Evolutionary conservation across 2,888 invertebrate species (phyloP).

Genomic region (Eretmocerus hayati): DNA sequence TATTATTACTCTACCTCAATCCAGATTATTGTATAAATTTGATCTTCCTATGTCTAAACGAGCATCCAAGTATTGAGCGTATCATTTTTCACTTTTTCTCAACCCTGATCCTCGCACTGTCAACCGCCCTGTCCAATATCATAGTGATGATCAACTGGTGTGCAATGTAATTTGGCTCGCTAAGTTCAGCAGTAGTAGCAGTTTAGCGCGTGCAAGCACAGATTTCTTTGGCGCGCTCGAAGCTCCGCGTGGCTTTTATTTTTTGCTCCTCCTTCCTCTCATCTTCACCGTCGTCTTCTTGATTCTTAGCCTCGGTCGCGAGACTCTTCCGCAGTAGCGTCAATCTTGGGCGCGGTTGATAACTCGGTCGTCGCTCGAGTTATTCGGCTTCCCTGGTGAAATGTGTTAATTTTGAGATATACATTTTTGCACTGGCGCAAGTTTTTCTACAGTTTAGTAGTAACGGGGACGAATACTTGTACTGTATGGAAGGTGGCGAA

Average conservation of each 20-base stretch:
- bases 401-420: background rate
- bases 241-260: slow-evolving; percentile 10
- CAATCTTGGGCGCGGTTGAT: background rate
- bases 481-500: background rate
- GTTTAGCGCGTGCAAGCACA: background rate
- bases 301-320: background rate
- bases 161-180: no score
- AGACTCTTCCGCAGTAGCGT: slow-evolving; percentile 4
- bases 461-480: background rate
- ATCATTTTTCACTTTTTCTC: no score
- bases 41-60: no score
- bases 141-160: no score
- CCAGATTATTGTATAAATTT: no score
- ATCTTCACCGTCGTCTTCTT: background rate
- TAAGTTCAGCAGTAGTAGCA: background rate
- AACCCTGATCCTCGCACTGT: no score
- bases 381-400: background rate
- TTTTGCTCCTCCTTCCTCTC: slow-evolving; percentile 18
- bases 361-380: background rate
- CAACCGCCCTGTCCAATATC: no score
- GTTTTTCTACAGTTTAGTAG: no score
- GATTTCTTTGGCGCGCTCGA: background rate
- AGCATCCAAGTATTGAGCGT: no score
- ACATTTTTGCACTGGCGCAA: no score
- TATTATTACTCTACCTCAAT: no score